phyloP scores from a whole-genome alignment of 2,113 vertebrate genomes.

The Synchiropus splendidus region DNA sequence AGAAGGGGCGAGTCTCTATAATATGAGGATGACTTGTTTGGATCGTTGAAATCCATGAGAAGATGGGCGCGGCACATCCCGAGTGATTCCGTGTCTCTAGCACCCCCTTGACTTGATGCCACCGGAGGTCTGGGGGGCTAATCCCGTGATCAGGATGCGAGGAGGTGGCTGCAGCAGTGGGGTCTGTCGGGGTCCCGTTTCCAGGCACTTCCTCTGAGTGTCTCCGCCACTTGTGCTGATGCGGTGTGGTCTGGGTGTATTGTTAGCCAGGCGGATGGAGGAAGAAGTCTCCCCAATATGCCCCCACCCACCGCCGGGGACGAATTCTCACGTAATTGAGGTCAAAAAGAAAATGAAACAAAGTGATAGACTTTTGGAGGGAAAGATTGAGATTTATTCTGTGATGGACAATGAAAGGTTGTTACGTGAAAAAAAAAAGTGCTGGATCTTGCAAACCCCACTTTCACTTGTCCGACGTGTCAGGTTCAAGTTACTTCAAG shows the following conservation, averaged over 20 bases:
- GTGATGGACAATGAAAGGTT: background rate
- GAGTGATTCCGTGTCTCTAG: constrained; percentile 31
- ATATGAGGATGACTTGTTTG: too few species aligned
- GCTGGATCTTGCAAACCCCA: background rate
- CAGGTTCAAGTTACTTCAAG: constrained; percentile 52
- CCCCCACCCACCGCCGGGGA: background rate
- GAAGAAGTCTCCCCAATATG: constrained; percentile 1
- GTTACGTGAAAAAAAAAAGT: constrained; percentile 1
- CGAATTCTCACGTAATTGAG: too few species aligned
- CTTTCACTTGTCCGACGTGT: constrained; percentile 28
- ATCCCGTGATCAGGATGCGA: constrained; percentile 75
- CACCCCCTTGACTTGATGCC: constrained; percentile 51
- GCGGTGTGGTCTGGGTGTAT: constrained; percentile 35
- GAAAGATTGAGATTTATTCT: too few species aligned
- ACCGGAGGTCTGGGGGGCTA: constrained; percentile 28
- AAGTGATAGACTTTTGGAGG: too few species aligned
- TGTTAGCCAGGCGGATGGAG: constrained; percentile 24
- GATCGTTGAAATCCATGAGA: too few species aligned
- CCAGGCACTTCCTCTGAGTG: constrained; percentile 43
- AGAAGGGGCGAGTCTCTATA: too few species aligned
- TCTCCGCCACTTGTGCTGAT: constrained; percentile 50
- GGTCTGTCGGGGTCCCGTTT: constrained; percentile 21
- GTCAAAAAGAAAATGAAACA: too few species aligned
- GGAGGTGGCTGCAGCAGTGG: constrained; percentile 4
- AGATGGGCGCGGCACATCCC: background rate